A percentile compares a stretch with the other conserved stretches of the same genome.
Evolutionary conservation across 1,140 invertebrate genomes (phyloP).

Genomic region (Spodoptera frugiperda): DNA sequence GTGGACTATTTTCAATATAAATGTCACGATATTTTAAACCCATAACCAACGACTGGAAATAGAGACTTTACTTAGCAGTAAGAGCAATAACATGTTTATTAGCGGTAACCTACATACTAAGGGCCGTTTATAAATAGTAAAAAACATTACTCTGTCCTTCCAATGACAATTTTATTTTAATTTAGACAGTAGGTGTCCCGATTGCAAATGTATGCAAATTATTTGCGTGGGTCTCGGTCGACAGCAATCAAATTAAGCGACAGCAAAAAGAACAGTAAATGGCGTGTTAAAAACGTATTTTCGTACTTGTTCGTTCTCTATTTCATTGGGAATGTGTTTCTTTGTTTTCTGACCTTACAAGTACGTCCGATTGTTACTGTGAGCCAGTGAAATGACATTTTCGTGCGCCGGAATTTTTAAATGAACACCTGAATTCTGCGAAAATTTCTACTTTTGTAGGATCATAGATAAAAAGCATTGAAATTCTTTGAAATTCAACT

Average conservation of each 20-base stretch:
- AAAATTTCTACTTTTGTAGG: no score
- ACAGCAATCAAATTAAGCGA: conserved; percentile 69
- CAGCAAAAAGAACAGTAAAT: conserved; percentile 65
- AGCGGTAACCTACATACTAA: conserved; percentile 28
- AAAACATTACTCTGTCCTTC: conserved; percentile 30
- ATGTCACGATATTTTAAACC: conserved; percentile 13
- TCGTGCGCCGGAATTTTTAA: no score
- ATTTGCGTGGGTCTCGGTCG: conserved; percentile 61
- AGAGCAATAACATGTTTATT: conserved; percentile 17
- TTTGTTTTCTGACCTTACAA: neutral
- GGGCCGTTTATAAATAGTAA: conserved; percentile 25
- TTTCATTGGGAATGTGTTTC: conserved; percentile 2
- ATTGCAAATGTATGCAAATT: conserved; percentile 75
- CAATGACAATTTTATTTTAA: conserved; percentile 53
- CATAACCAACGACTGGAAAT: conserved; percentile 5
- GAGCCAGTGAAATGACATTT: no score
- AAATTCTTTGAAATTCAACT: no score
- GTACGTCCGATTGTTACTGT: neutral
- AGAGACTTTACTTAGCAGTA: conserved; percentile 12
- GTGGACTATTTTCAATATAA: neutral
- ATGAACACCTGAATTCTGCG: no score
- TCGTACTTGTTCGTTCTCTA: neutral
- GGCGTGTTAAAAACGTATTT: conserved; percentile 60
- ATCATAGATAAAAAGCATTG: no score
- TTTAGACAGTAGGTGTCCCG: conserved; percentile 59